These are phyloP conservation scores for Cepphus grylle DNA, from an alignment of 2,113 vertebrate genomes.

Conservation along the genomic window DNA sequence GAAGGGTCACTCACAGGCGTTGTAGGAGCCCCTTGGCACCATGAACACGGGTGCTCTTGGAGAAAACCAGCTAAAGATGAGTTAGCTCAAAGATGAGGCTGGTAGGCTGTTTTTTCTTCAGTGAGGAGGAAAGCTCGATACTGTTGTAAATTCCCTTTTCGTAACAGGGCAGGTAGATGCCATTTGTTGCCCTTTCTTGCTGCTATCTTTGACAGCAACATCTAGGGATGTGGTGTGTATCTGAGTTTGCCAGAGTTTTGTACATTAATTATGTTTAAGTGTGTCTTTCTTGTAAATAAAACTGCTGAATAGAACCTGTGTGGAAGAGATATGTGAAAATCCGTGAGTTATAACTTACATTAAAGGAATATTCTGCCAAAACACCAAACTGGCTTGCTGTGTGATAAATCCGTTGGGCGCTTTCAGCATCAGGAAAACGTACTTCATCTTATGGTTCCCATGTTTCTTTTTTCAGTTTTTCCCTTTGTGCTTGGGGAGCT, in stretches of 20 bases:
- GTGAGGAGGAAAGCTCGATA: accelerated
- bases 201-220: background rate
- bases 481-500: background rate
- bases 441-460: accelerated
- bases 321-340: background rate
- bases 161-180: background rate
- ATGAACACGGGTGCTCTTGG: accelerated
- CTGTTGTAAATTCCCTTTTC: accelerated
- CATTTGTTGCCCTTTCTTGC: background rate
- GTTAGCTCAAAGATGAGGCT: background rate
- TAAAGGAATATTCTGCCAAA: background rate
- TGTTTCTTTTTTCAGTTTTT: background rate
- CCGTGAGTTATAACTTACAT: accelerated
- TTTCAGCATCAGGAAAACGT: accelerated
- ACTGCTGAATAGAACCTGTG: background rate
- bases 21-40: too few species aligned
- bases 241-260: background rate
- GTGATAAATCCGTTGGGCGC: accelerated
- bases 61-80: too few species aligned
- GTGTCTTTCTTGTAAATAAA: background rate
- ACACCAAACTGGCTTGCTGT: too few species aligned
- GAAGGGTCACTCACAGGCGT: accelerated
- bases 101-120: background rate
- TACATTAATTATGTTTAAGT: accelerated
- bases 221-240: too few species aligned